These are phyloP conservation scores for Ovis canadensis DNA, from an alignment of 2,113 vertebrate species.

Conservation along the genomic window DNA sequence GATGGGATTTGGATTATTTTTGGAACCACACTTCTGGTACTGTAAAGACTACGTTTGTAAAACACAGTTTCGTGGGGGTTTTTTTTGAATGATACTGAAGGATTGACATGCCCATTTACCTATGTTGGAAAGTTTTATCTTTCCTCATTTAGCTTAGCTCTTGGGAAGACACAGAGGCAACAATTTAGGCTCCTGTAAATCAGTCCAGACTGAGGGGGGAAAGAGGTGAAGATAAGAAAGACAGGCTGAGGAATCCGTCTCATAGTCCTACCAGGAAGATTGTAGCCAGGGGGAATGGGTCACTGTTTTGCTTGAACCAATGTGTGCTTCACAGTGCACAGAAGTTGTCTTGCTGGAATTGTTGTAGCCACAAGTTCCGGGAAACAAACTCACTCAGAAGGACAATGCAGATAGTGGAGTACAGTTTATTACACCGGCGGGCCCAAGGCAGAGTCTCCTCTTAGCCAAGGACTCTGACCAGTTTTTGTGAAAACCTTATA, in stretches of 20 bases:
- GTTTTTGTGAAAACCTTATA: neutral
- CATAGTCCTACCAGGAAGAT: neutral
- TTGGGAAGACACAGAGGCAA: neutral
- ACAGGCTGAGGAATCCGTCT: neutral
- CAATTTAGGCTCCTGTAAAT: neutral
- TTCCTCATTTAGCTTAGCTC: neutral
- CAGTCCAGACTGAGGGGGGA: neutral
- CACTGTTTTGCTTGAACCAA: neutral
- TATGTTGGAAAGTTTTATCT: neutral
- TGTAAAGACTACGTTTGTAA: neutral
- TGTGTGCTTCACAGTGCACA: neutral
- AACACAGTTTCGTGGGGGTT: neutral
- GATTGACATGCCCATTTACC: neutral
- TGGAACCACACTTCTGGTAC: neutral
- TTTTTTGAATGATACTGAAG: neutral
- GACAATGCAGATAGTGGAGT: neutral
- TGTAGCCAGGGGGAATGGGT: neutral
- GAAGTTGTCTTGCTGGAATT: neutral
- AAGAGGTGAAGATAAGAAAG: neutral
- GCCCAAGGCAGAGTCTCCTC: neutral
- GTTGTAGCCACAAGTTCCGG: neutral
- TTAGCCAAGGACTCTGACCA: neutral
- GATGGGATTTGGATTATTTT: neutral
- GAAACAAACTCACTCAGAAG: neutral
- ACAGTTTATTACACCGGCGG: neutral